A percentile compares a stretch with the other conserved stretches of the same genome.
Evolutionary conservation across 1,140 invertebrate genomes (phyloP).

Genomic region (Leptinotarsa lineolata): DNA sequence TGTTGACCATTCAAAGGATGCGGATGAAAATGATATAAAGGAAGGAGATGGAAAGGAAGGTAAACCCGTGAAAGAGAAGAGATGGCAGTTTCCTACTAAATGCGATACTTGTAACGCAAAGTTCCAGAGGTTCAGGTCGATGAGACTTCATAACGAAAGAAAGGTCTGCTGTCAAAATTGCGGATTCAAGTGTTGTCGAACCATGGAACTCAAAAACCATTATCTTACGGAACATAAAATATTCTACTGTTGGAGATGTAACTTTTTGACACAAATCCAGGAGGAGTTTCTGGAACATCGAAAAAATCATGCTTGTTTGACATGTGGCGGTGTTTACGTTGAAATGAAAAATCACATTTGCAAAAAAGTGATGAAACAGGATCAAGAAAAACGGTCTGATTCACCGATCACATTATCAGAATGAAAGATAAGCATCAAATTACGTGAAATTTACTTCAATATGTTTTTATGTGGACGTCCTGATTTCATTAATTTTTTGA

Average conservation of each 20-base stretch:
- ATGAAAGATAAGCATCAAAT: background rate
- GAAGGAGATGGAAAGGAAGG: background rate
- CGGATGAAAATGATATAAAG: too few species aligned
- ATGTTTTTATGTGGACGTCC: too few species aligned
- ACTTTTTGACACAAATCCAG: background rate
- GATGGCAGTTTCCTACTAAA: background rate
- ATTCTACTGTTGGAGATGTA: slow-evolving; percentile 8
- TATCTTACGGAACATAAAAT: background rate
- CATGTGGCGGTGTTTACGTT: background rate
- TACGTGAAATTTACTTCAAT: too few species aligned
- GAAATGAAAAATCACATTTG: background rate
- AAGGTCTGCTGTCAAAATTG: background rate
- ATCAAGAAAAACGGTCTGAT: background rate
- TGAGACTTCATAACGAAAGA: background rate
- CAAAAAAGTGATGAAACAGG: background rate
- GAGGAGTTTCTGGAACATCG: background rate
- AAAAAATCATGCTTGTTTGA: background rate
- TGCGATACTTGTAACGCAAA: background rate
- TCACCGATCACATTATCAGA: background rate
- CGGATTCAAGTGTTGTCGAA: slow-evolving; percentile 10
- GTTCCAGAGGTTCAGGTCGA: background rate
- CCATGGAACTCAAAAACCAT: background rate
- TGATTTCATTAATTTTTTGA: too few species aligned
- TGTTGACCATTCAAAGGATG: too few species aligned
- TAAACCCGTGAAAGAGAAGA: slow-evolving; percentile 2